Evolutionary conservation across 2,888 invertebrate species (phyloP), one percentile per base, ranked within the genome.

Genomic region (Pandemis corylana): DNA sequence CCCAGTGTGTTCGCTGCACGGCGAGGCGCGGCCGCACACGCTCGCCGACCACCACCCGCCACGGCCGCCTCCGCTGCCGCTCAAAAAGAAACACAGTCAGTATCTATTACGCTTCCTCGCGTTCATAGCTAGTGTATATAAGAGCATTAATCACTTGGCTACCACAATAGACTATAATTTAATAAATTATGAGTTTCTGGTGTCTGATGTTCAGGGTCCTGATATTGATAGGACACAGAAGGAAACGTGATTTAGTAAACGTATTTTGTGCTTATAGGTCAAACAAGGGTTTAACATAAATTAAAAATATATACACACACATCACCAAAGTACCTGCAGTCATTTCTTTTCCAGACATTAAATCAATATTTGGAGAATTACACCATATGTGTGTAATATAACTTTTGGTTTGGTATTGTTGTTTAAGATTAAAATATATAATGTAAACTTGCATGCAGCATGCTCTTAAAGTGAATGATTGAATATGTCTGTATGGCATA

Each of bases 1-100:
- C 46, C 85, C 90, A 5, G 84, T 87, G 77, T 94, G 92, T 77
- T 85, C 92, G 69, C 82, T 93, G 85, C 89, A 93, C 85, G 91
- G 90, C 75, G 94, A 93, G 75, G 88, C 90, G 81, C 89, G 95
- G 61, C 94, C 94, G 79, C 94, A 94, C 82, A 94, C 94, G 79
- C 85, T 95, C 76, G 94, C 93, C 68, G 94, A 94, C 80, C 93
- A 94, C 81, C 91, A 93, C 79, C 89, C 93, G 78, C 96, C 96
- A 81, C 97, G 98, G 61, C 97, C 98, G 78, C 99, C 99, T 77
- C 99, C 99, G 68, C 94, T 99, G 79, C 99, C 99, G 61, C 96
- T 97, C 64, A 99, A 99, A 95, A 98, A 98, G 93, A 97, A 97
- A 91, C 97, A 99, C 95, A 98, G 98, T 98, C 96, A 97, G 98